Evolutionary conservation across 1,140 invertebrate species (phyloP).

Genomic region (Gryon sp.): DNA sequence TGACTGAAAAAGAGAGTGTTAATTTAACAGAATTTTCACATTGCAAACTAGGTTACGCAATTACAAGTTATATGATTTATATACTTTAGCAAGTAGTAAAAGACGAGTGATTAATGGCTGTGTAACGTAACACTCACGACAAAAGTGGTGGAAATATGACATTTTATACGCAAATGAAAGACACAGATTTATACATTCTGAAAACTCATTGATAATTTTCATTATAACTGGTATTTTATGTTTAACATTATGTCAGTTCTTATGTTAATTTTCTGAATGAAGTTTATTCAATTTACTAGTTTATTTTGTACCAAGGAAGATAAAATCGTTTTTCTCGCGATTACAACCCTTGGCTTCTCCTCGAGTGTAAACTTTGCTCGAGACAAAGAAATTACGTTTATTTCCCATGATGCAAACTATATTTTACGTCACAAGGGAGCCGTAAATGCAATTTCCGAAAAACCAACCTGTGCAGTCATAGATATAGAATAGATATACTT

Average conservation of each 20-base stretch:
- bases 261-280: not conserved
- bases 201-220: too few relatives aligned
- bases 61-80: constrained; percentile 49
- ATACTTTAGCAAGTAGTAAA: constrained; percentile 27
- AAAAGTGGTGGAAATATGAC: constrained; percentile 34
- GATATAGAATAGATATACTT: too few relatives aligned
- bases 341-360: too few relatives aligned
- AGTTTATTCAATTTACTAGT: not conserved
- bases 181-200: constrained; percentile 29
- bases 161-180: constrained; percentile 30
- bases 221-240: too few relatives aligned
- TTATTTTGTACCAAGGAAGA: too few relatives aligned
- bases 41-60: constrained; percentile 48
- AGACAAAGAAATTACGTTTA: too few relatives aligned
- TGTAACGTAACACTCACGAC: constrained; percentile 45
- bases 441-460: too few relatives aligned
- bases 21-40: constrained; percentile 45
- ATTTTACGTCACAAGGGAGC: too few relatives aligned
- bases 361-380: too few relatives aligned
- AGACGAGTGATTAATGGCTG: constrained; percentile 39
- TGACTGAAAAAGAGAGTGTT: constrained; percentile 17
- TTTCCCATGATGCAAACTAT: too few relatives aligned
- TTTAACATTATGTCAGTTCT: not conserved
- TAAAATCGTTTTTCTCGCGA: too few relatives aligned
- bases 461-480: too few relatives aligned